Evolutionary conservation across 2,888 invertebrate genomes (phyloP).

Genomic region (Phoenoteleia sp.): DNA sequence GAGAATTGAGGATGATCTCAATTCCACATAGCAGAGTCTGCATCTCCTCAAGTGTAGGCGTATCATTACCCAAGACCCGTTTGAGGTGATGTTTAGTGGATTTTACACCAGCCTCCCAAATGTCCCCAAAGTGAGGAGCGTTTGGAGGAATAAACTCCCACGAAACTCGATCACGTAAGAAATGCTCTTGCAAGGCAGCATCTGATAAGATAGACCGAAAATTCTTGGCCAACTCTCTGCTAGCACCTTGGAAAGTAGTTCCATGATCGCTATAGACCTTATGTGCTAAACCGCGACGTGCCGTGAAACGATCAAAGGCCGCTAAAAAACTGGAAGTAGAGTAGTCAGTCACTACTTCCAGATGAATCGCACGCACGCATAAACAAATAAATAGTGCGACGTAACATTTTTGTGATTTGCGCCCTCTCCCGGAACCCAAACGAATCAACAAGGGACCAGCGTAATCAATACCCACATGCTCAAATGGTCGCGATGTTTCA

Average conservation of each 20-base stretch:
- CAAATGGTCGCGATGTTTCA: conserved; percentile 20
- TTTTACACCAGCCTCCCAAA: background rate
- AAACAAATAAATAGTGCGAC: conserved; percentile 76
- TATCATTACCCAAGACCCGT: background rate
- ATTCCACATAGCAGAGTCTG: too few relatives aligned
- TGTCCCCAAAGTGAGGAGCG: background rate
- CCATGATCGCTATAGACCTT: conserved; percentile 76
- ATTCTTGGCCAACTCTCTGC: conserved; percentile 55
- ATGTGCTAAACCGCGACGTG: conserved; percentile 71
- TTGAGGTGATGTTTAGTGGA: background rate
- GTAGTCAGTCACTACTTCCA: conserved; percentile 75
- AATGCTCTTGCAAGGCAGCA: too few relatives aligned
- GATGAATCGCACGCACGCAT: conserved; percentile 73
- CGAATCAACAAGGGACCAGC: conserved; percentile 67
- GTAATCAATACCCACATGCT: conserved; percentile 69
- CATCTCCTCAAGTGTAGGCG: background rate
- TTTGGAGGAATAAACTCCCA: too few relatives aligned
- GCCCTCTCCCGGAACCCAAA: conserved; percentile 52
- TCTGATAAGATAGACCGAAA: background rate
- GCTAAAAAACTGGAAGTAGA: conserved; percentile 74
- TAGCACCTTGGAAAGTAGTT: conserved; percentile 78
- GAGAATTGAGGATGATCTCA: too few relatives aligned
- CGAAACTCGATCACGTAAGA: too few relatives aligned
- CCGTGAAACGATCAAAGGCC: conserved; percentile 72
- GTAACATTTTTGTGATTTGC: conserved; percentile 42